Evolutionary conservation across 1,140 invertebrate genomes (phyloP).

Genomic region (Cheumatopsyche charites): DNA sequence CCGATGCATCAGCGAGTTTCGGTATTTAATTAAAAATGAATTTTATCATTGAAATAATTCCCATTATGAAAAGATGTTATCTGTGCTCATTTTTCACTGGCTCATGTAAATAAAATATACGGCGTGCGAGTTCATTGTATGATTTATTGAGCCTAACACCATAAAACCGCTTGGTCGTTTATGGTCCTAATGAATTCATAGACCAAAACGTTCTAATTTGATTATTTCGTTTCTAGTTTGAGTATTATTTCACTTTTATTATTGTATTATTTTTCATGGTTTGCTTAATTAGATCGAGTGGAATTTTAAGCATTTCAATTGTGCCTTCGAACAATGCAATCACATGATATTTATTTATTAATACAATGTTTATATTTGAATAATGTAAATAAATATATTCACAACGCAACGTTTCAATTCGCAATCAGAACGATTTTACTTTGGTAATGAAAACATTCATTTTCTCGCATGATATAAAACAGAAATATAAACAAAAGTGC

Average conservation of each 20-base stretch:
- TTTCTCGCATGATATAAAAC: too few species aligned
- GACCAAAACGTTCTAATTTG: constrained; percentile 20
- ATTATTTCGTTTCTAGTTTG: not conserved
- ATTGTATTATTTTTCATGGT: not conserved
- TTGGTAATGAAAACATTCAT: too few species aligned
- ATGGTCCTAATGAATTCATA: constrained; percentile 23
- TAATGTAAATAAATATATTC: too few species aligned
- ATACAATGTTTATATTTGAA: too few species aligned
- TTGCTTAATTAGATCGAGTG: constrained; percentile 20
- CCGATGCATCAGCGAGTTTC: too few species aligned
- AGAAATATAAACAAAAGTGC: too few species aligned
- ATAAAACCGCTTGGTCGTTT: constrained; percentile 18
- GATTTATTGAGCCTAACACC: constrained; percentile 12
- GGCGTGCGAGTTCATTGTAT: not conserved
- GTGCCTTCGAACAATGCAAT: not conserved
- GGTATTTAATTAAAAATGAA: too few species aligned
- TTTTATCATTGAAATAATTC: too few species aligned
- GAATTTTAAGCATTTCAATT: constrained; percentile 11
- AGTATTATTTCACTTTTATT: too few species aligned
- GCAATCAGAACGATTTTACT: too few species aligned
- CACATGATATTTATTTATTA: too few species aligned
- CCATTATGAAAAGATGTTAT: not conserved
- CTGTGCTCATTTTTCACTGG: not conserved
- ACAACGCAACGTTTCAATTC: too few species aligned
- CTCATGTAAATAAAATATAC: constrained; percentile 4